Percentiles rank a stretch among this genome's conserved stretches.
These are phyloP conservation scores for Megaustenia siamemsis DNA, from an alignment of 2,888 invertebrate species.

Conservation along the genomic window DNA sequence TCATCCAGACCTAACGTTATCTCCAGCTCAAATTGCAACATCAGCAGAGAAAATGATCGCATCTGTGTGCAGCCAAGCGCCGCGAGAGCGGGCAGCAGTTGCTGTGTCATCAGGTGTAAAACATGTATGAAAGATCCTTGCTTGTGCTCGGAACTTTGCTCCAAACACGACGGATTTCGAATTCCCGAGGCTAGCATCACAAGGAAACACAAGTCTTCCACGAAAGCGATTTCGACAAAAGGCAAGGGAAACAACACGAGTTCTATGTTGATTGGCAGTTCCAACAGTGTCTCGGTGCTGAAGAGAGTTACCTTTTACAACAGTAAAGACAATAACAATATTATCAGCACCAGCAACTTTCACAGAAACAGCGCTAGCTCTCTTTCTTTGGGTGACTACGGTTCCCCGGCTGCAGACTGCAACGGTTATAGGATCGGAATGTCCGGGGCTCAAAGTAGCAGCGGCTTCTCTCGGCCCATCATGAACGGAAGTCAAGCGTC, in stretches of 20 bases:
- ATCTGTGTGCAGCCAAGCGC: not conserved
- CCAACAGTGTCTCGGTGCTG: slow-evolving; percentile 27
- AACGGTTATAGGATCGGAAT: slow-evolving; percentile 16
- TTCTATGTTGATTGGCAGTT: slow-evolving; percentile 26
- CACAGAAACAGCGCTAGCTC: slow-evolving; percentile 27
- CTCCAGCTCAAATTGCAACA: not conserved
- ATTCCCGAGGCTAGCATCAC: slow-evolving; percentile 34
- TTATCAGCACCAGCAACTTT: slow-evolving; percentile 52
- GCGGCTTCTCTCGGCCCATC: not conserved
- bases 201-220: slow-evolving; percentile 35
- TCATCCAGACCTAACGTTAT: not conserved
- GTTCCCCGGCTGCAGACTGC: not conserved
- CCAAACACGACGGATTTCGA: slow-evolving; percentile 38
- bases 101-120: slow-evolving; percentile 37
- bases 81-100: not conserved
- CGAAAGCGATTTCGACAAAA: not conserved
- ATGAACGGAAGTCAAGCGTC: not conserved
- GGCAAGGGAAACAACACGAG: slow-evolving; percentile 15
- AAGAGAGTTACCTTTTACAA: slow-evolving; percentile 38
- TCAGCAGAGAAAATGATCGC: not conserved
- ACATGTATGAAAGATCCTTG: slow-evolving; percentile 43
- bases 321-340: slow-evolving; percentile 50
- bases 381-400: slow-evolving; percentile 1
- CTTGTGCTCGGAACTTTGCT: slow-evolving; percentile 22
- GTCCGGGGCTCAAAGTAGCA: slow-evolving; percentile 15